Evolutionary conservation across 2,113 vertebrate species (phyloP).

Genomic region (Clarias gariepinus): DNA sequence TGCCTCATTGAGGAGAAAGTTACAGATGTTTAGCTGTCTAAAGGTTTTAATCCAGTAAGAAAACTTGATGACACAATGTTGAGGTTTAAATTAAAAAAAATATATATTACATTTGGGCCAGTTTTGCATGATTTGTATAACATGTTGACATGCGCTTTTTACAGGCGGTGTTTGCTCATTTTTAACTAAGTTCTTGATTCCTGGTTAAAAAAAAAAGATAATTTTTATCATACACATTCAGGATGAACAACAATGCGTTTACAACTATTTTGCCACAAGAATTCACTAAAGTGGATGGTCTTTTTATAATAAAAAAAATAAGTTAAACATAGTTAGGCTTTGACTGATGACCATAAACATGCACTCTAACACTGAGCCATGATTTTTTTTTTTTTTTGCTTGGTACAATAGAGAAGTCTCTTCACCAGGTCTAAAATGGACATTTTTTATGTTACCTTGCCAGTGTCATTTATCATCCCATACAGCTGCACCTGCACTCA

Average conservation of each 20-base stretch:
- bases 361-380: neutral
- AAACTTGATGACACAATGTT: neutral
- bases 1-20: neutral
- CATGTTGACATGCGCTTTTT: neutral
- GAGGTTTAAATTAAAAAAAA: neutral
- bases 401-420: neutral
- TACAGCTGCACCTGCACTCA: neutral
- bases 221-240: neutral
- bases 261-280: neutral
- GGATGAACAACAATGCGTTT: neutral
- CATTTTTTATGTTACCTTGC: constrained; percentile 18
- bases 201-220: neutral
- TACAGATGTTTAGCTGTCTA: neutral
- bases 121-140: neutral
- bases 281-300: neutral
- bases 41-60: neutral
- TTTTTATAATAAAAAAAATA: neutral
- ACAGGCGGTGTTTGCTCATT: neutral
- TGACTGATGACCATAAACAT: neutral
- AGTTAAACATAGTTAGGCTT: neutral
- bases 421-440: neutral
- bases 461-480: neutral
- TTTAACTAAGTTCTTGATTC: neutral
- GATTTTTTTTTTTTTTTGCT: neutral
- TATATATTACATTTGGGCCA: neutral